Evolutionary conservation across 2,113 vertebrate species (phyloP), one percentile per base, ranked within the genome.

Genomic region (Neoarius graeffei): DNA sequence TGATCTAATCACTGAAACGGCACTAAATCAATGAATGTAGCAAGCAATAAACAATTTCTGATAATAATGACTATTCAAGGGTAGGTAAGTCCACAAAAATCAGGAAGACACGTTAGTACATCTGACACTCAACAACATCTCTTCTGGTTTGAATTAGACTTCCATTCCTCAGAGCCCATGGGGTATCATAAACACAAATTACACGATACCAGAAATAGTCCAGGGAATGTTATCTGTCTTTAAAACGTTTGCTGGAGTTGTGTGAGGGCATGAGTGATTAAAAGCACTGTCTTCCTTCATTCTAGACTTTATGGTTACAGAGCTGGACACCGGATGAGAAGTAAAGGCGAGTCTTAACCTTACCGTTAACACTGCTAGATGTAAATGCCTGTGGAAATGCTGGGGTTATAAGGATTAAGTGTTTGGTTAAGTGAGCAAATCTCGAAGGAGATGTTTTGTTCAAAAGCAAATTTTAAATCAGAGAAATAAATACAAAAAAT

Each of bases 91-190:
- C 86, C 87, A 85, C 76, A 84, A 67, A 85, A 86, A 90, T 81
- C n/a, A 84, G 17, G 87, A 64, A 59, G 83, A 83, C 20, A 84
- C 60, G 20, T 86, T 69, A 76, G 64, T 82, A 59, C 71, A 79
- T 85, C 67, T 77, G 77, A 88, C 87, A 84, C 86, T 59, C 80
- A 42, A 76, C 80, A 82, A 27, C 77, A 80, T 81, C 80, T 81
- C 76, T 56, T 91, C 90, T 91, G 90, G 60, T 90, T 88, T n/a
- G 83, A 91, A 87, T 90, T 89, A 89, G 87, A 85, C 30, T 80
- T 88, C 87, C 90, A 91, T 91, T 91, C 89, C 83, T 83, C 13
- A 30, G n/a, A 64, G 89, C 89, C 77, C 87, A 85, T 64, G 64
- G 89, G 89, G 89, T 85, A 89, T 85, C n/a, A 20, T 91, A 90